Conservation (phyloP, 1,140 invertebrate genomes). For the Uloborus diversus region DNA sequence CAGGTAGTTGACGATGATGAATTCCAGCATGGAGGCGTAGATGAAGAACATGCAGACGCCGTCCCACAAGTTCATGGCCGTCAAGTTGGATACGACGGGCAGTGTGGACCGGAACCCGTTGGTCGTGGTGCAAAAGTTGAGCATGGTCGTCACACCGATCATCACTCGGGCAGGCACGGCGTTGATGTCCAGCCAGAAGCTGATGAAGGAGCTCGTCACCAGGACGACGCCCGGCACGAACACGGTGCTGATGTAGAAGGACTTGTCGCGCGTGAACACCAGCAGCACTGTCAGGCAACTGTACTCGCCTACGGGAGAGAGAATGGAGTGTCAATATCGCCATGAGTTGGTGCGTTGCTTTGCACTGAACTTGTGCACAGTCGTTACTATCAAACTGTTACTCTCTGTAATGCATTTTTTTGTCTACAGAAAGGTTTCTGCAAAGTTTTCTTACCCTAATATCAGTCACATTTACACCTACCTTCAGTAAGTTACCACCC, state of each 20-base stretch:
- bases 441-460: no score
- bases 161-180: constrained; percentile 87
- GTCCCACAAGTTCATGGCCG: constrained; percentile 97
- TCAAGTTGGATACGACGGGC: constrained; percentile 90
- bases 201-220: constrained; percentile 93
- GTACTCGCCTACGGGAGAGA: constrained; percentile 80
- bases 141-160: constrained; percentile 88
- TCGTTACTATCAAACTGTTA: no score
- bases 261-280: constrained; percentile 89
- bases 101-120: constrained; percentile 72
- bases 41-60: constrained; percentile 98
- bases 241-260: constrained; percentile 94
- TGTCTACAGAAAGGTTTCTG: no score
- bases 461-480: no score
- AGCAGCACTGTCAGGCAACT: constrained; percentile 91
- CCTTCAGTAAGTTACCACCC: no score
- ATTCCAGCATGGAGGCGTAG: constrained; percentile 90
- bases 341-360: no score
- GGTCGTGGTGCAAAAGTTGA: constrained; percentile 93
- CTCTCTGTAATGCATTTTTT: no score
- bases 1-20: constrained; percentile 94
- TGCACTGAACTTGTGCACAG: no score
- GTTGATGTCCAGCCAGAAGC: constrained; percentile 95
- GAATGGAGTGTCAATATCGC: neutral
- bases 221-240: constrained; percentile 94